Percentiles rank a stretch among this genome's conserved stretches.
These are phyloP conservation scores for Salvelinus sp. DNA, from an alignment of 2,113 vertebrate species.

Conservation along the genomic window DNA sequence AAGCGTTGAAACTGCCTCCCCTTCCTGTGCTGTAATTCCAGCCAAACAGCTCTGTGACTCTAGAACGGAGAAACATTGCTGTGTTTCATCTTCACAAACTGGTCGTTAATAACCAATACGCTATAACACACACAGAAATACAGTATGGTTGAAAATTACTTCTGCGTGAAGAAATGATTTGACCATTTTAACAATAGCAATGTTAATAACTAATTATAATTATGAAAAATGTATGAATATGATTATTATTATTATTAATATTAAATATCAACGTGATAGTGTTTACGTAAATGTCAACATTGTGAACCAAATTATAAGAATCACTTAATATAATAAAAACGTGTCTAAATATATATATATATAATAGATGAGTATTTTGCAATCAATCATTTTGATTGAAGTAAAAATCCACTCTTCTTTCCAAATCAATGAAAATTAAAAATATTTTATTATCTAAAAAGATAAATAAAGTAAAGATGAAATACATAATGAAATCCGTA, in stretches of 20 bases:
- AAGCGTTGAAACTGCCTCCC: slow-evolving; percentile 64
- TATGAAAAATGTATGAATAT: slow-evolving; percentile 4
- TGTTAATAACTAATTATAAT: not conserved
- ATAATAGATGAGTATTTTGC: not conserved
- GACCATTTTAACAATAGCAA: not conserved
- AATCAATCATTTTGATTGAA: not conserved
- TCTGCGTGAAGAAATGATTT: not conserved
- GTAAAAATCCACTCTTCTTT: not conserved
- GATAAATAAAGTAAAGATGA: not conserved
- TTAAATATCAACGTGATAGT: not conserved
- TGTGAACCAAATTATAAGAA: not conserved
- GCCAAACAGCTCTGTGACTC: slow-evolving; percentile 37
- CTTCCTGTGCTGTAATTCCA: slow-evolving; percentile 65
- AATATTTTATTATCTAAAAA: not conserved
- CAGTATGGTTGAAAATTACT: no score
- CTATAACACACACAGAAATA: not conserved
- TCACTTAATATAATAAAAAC: not conserved
- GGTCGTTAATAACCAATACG: not conserved
- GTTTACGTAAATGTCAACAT: not conserved
- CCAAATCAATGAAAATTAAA: not conserved
- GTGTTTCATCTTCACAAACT: not conserved
- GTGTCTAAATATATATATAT: not conserved
- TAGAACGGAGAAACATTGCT: not conserved
- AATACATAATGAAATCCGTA: not conserved
- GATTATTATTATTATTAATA: not conserved